These are phyloP conservation scores for Leucozona laternaria DNA, from an alignment of 2,888 invertebrate genomes.

Conservation along the genomic window DNA sequence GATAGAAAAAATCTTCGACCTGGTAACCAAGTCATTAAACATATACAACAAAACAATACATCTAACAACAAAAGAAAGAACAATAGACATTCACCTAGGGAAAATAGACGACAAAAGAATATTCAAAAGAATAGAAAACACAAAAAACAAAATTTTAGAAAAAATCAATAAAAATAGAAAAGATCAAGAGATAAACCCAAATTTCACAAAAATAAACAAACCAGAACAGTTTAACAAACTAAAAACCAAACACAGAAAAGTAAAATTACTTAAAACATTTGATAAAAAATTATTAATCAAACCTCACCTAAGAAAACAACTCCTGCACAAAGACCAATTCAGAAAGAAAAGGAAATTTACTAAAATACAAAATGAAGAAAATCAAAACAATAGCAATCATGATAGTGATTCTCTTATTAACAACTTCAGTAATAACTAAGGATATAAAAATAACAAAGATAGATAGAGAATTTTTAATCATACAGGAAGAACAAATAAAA, in stretches of 20 bases:
- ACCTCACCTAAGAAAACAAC: no score
- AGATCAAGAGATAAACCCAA: not conserved
- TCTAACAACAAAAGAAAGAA: not conserved
- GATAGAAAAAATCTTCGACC: not conserved
- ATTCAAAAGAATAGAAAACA: not conserved
- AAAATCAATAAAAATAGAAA: not conserved
- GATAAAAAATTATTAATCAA: no score
- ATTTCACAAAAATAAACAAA: slow-evolving; percentile 1
- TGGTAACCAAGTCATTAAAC: slow-evolving; percentile 15
- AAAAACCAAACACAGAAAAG: not conserved
- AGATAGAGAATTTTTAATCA: no score
- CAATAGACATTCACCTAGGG: slow-evolving; percentile 1
- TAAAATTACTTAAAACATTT: not conserved
- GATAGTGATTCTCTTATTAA: no score
- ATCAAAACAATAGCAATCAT: no score
- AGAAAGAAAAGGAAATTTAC: no score
- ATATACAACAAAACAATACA: slow-evolving; percentile 25
- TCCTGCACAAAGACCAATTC: no score
- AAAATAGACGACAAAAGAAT: slow-evolving; percentile 1
- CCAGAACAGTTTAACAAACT: slow-evolving; percentile 1
- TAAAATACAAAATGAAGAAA: no score
- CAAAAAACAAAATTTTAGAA: not conserved
- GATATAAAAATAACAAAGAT: no score
- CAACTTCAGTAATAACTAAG: no score
- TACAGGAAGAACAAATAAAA: no score